Base-by-base conservation (phyloP, 2,113 vertebrate genomes). In the Phocoena phocoena region DNA sequence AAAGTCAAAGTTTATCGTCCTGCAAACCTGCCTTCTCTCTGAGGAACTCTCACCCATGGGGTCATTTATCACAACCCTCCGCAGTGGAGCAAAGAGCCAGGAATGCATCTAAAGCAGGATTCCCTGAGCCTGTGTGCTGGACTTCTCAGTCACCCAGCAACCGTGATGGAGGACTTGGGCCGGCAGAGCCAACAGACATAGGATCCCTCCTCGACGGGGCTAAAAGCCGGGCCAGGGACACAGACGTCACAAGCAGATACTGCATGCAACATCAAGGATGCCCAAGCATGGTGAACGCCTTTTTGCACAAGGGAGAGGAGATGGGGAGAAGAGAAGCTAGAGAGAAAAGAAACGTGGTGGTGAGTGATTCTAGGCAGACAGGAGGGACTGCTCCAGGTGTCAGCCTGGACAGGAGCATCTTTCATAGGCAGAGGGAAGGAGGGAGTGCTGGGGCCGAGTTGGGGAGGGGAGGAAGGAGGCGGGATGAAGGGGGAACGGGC, bases 281-380 rank as follows among this genome's bases (percentile, higher is more conserved):
- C n/a, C 28, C 18, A 0, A 55, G 21, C 0, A n/a, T 0, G 0
- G 26, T 31, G 8, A 85, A 12, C 1, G 1, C 33, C 50, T 90
- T 88, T 90, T 58, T 70, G 41, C 77, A 80, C 53, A 74, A 41
- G 70, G n/a, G 77, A 88, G 33, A 74, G 36, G 77, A 71, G 53
- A 71, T 0, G 3, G 33, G 41, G 13, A 60, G 28, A 55, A 11
- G 2, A 28, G 11, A 74, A 63, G 58, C 23, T 4, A 53, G 36
- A 47, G 36, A 89, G 17, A 58, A 3, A 41, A 58, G n/a, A 70
- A 53, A 1, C 0, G 1, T 23, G 36, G 67, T 50, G 44, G 33
- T 1, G 18, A 11, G 4, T 15, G 33, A n/a, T 33, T 81, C 38
- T 62, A 23, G 10, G 14, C 36, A 55, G 60, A 55, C 33, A 36